These are phyloP conservation scores for Peromyscus nudipes DNA, from an alignment of 2,797 vertebrate species.

Conservation along the genomic window DNA sequence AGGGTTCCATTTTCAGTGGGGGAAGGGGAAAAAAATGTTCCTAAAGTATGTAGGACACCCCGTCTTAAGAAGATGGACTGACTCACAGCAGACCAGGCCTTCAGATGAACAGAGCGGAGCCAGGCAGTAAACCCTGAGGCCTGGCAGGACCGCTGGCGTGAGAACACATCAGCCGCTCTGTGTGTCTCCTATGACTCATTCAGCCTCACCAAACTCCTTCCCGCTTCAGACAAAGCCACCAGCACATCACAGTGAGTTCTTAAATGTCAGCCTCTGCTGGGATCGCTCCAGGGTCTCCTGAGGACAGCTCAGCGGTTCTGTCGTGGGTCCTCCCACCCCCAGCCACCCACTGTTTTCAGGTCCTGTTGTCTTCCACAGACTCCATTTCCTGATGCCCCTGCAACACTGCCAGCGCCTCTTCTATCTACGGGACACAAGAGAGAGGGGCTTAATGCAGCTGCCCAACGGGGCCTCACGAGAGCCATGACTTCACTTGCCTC, in stretches of 20 bases:
- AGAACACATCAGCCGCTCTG: fast-evolving
- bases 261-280: background rate
- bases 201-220: background rate
- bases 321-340: background rate
- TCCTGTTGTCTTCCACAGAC: conserved; percentile 84
- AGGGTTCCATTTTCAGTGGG: conserved; percentile 53
- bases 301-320: background rate
- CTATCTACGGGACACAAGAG: conserved; percentile 89
- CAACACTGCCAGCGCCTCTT: conserved; percentile 95
- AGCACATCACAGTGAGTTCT: background rate
- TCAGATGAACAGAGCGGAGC: background rate
- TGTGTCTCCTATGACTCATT: background rate
- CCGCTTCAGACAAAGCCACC: background rate
- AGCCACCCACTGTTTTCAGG: conserved; percentile 79
- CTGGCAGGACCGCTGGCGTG: background rate
- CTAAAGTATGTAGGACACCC: background rate
- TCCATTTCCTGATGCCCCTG: conserved; percentile 94
- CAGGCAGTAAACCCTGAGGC: background rate
- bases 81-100: background rate
- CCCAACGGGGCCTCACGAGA: background rate
- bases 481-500: background rate
- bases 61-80: background rate
- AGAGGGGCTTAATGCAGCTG: background rate
- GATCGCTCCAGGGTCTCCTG: background rate
- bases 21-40: background rate